Percentiles rank a stretch among this genome's conserved stretches.
phyloP scores from a whole-genome alignment of 2,113 vertebrate genomes.

The Periophthalmus modestus region DNA sequence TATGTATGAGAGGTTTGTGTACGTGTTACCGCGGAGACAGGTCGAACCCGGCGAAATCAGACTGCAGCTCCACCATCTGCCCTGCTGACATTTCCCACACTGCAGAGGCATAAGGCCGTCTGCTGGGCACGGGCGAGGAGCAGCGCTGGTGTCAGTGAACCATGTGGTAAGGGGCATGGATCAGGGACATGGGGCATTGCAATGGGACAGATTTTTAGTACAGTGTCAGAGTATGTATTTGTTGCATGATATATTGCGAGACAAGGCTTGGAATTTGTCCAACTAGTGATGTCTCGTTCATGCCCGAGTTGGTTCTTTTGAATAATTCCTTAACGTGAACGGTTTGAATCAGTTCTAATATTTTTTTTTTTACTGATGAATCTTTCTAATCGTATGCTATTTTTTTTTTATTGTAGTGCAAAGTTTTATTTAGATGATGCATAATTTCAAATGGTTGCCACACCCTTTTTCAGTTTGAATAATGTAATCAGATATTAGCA shows the following conservation, averaged over 20 bases:
- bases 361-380: too few species aligned
- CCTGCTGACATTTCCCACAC: slow-evolving; percentile 65
- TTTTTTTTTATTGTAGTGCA: too few species aligned
- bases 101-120: slow-evolving; percentile 47
- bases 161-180: slow-evolving; percentile 52
- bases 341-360: too few species aligned
- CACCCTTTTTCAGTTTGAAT: too few species aligned
- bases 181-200: slow-evolving; percentile 42
- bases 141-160: slow-evolving; percentile 54
- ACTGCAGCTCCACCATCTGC: slow-evolving; percentile 54
- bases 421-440: too few species aligned
- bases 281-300: too few species aligned
- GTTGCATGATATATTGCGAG: not conserved
- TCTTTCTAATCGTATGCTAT: too few species aligned
- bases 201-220: not conserved
- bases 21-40: slow-evolving; percentile 40
- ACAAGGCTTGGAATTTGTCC: too few species aligned
- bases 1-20: slow-evolving; percentile 68
- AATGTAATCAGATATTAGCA: too few species aligned
- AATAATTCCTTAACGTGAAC: too few species aligned
- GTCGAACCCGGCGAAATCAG: slow-evolving; percentile 47
- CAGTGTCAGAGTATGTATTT: not conserved
- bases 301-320: too few species aligned
- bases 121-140: slow-evolving; percentile 52
- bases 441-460: too few species aligned